Percentiles rank a stretch among this genome's conserved stretches.
Evolutionary conservation across 2,797 vertebrate genomes (phyloP).

Genomic region (Acanthurus lineatus): DNA sequence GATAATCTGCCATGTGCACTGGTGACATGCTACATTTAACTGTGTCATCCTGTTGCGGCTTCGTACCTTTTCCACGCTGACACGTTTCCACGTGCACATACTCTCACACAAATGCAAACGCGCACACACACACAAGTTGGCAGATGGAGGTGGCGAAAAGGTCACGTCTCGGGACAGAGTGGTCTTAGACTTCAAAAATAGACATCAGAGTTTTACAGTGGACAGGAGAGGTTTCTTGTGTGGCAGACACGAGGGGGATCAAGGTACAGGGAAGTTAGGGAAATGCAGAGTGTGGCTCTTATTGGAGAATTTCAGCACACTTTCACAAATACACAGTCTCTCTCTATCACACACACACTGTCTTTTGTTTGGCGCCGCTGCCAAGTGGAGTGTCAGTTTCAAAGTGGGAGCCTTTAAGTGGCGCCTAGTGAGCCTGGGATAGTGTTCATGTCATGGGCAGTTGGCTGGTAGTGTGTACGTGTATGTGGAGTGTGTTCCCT

Average conservation of each 20-base stretch:
- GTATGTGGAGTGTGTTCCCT: slow-evolving; percentile 48
- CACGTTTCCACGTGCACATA: slow-evolving; percentile 8
- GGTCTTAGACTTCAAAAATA: slow-evolving; percentile 66
- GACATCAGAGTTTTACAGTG: slow-evolving; percentile 42
- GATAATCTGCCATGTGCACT: slow-evolving; percentile 74
- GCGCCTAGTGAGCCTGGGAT: slow-evolving; percentile 74
- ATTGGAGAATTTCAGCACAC: slow-evolving; percentile 44
- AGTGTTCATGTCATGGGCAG: slow-evolving; percentile 79
- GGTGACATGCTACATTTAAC: slow-evolving; percentile 74
- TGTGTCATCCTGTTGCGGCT: slow-evolving; percentile 51
- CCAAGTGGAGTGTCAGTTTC: slow-evolving; percentile 82
- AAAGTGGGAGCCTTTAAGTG: slow-evolving; percentile 82
- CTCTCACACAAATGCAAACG: not conserved
- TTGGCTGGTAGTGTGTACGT: slow-evolving; percentile 68
- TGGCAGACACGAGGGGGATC: slow-evolving; percentile 16
- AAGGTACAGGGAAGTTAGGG: slow-evolving; percentile 27
- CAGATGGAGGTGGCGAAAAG: slow-evolving; percentile 55
- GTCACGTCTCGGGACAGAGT: slow-evolving; percentile 55
- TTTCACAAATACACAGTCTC: slow-evolving; percentile 11
- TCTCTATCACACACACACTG: slow-evolving; percentile 36
- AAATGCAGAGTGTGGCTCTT: slow-evolving; percentile 52
- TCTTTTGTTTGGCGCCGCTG: slow-evolving; percentile 73
- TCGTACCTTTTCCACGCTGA: slow-evolving; percentile 59
- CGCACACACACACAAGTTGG: slow-evolving; percentile 29
- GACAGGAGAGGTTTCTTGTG: slow-evolving; percentile 32